A percentile compares a stretch with the other conserved stretches of the same genome.
These are phyloP conservation scores for Orycteropus afer DNA, from an alignment of 2,113 vertebrate species.

Conservation along the genomic window DNA sequence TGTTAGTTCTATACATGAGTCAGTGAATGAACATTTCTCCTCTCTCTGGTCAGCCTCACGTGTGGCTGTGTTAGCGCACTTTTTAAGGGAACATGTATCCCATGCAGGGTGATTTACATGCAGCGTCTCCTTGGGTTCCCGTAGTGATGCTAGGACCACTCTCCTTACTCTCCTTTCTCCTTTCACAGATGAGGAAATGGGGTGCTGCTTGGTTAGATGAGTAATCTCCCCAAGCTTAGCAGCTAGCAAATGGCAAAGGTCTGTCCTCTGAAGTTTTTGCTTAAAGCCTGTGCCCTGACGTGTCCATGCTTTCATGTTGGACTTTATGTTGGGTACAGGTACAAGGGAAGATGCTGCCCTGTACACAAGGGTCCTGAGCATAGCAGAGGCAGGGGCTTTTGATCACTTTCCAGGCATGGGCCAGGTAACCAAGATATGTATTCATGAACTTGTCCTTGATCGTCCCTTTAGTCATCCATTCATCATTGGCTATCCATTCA, in stretches of 20 bases:
- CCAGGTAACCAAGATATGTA: too few species aligned
- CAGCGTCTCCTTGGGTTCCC: background rate
- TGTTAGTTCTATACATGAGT: background rate
- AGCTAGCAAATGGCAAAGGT: background rate
- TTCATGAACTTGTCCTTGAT: background rate
- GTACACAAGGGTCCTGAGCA: background rate
- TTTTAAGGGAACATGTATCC: background rate
- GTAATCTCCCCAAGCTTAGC: background rate
- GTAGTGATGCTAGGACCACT: background rate
- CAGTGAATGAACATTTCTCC: background rate
- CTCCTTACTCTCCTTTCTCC: background rate
- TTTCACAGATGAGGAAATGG: background rate
- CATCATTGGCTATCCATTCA: background rate
- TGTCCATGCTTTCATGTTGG: background rate
- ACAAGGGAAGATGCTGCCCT: too few species aligned
- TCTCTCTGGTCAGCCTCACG: background rate
- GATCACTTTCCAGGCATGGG: background rate
- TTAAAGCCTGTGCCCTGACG: background rate
- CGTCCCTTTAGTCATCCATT: background rate
- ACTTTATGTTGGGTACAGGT: background rate
- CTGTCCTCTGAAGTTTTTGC: background rate
- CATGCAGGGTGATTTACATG: background rate
- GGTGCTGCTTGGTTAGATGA: background rate
- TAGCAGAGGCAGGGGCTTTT: background rate
- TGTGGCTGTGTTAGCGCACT: background rate